phyloP scores from a whole-genome alignment of 2,797 vertebrate genomes.

The Orientallactaga sibirica region DNA sequence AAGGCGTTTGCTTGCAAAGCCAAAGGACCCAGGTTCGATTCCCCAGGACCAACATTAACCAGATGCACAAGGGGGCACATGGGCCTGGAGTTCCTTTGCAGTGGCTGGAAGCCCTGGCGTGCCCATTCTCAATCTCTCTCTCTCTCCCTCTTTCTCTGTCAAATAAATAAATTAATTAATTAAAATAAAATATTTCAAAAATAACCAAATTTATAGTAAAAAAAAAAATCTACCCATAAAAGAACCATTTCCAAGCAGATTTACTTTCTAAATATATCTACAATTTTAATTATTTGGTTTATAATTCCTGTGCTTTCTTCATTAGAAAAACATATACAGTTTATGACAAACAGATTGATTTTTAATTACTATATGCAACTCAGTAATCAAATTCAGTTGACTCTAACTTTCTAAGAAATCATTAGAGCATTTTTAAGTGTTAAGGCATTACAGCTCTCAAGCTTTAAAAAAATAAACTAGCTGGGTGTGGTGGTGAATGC shows the following conservation, averaged over 20 bases:
- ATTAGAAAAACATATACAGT: not conserved
- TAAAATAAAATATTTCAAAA: not conserved
- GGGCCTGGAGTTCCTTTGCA: no score
- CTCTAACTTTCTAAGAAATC: constrained; percentile 29
- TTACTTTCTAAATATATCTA: constrained; percentile 40
- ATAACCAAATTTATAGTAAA: not conserved
- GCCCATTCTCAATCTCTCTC: no score
- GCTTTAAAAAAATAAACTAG: not conserved
- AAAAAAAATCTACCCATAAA: not conserved
- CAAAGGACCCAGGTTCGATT: no score
- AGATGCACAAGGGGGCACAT: no score
- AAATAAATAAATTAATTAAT: no score
- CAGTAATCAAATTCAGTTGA: constrained; percentile 43
- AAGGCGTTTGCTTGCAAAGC: no score
- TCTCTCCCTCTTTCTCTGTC: no score
- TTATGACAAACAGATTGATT: constrained; percentile 21
- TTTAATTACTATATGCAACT: not conserved
- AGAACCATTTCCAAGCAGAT: constrained; percentile 12
- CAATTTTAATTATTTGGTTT: not conserved
- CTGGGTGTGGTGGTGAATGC: no score
- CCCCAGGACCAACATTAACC: no score
- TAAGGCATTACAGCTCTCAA: not conserved
- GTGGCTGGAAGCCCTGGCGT: no score
- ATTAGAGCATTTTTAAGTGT: not conserved
- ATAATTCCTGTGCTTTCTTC: not conserved